Percentiles rank a stretch among this genome's conserved stretches.
These are phyloP conservation scores for Myiagra hebetior DNA, from an alignment of 2,113 vertebrate genomes.

Conservation along the genomic window DNA sequence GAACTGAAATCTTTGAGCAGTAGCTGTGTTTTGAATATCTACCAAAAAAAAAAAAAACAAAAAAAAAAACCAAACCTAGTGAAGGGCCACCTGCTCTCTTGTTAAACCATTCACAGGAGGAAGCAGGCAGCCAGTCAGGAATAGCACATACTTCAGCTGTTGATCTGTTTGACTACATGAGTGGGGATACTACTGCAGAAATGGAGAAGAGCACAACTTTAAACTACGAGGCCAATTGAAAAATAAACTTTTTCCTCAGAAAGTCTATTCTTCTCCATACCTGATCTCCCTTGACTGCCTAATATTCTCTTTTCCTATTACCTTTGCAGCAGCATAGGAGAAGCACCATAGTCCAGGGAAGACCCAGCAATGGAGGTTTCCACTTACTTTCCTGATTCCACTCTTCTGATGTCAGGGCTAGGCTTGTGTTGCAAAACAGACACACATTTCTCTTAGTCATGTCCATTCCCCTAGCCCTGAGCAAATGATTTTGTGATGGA, in stretches of 20 bases:
- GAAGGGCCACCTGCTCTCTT: background rate
- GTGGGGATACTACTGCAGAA: background rate
- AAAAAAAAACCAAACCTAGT: background rate
- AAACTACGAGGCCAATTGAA: background rate
- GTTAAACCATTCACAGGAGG: background rate
- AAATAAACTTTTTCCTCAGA: background rate
- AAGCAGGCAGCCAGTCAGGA: background rate
- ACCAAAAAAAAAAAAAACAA: background rate
- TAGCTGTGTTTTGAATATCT: background rate
- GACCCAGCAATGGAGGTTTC: background rate
- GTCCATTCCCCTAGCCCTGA: background rate
- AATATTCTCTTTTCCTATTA: background rate
- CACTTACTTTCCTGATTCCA: background rate
- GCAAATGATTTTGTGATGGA: background rate
- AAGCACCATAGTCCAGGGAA: background rate
- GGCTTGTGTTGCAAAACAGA: background rate
- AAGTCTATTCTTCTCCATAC: background rate
- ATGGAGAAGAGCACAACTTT: background rate
- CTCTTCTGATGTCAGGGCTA: background rate
- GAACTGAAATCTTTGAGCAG: background rate
- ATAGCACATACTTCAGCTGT: background rate
- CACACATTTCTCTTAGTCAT: background rate
- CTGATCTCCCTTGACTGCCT: background rate
- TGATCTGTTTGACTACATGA: background rate
- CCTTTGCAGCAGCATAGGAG: background rate